phyloP scores from a whole-genome alignment of 2,113 vertebrate genomes.

The Myrmecobius fasciatus region DNA sequence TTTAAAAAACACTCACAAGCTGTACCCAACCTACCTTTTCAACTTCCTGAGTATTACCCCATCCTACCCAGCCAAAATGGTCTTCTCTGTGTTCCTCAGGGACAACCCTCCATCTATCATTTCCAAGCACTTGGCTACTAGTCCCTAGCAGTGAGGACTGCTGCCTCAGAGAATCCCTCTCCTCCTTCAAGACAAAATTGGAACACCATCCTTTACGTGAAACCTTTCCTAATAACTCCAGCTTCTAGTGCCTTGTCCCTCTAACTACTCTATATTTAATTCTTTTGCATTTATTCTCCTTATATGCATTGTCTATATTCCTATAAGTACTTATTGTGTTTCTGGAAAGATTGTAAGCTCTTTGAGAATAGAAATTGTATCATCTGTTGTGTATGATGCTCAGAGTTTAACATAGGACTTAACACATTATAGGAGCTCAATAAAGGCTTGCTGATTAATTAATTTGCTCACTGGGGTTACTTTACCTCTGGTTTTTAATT shows the following conservation, averaged over 20 bases:
- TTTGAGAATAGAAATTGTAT: neutral
- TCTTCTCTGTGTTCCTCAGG: neutral
- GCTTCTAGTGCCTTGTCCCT: neutral
- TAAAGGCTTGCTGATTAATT: neutral
- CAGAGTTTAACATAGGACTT: neutral
- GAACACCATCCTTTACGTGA: neutral
- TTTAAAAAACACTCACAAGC: neutral
- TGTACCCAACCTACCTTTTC: neutral
- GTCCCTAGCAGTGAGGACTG: neutral
- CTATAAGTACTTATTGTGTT: neutral
- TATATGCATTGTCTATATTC: neutral
- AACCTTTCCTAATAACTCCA: neutral
- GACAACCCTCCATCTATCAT: neutral
- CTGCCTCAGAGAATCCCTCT: neutral
- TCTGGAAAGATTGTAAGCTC: neutral
- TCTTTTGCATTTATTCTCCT: neutral
- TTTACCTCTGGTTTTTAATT: slow-evolving; percentile 61
- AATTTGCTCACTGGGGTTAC: slow-evolving; percentile 32
- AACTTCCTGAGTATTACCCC: neutral
- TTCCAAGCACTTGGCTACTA: neutral
- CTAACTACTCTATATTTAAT: neutral
- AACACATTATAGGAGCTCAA: neutral
- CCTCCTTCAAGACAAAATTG: neutral
- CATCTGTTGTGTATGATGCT: neutral
- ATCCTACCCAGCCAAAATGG: neutral